These are phyloP conservation scores for Monopis laevigella DNA, from an alignment of 2,888 invertebrate genomes.

Conservation along the genomic window DNA sequence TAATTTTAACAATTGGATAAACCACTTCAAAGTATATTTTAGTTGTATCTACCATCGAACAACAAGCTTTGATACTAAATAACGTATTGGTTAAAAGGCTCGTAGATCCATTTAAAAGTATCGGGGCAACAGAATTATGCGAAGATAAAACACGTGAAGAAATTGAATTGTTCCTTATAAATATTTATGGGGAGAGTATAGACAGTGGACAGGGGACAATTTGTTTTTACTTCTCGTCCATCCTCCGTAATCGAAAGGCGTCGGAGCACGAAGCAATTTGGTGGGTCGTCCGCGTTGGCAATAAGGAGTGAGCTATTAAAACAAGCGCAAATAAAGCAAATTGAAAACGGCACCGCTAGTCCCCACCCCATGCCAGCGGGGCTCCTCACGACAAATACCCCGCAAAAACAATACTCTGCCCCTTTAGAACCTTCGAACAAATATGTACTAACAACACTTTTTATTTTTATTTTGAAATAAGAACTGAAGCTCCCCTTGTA, in stretches of 20 bases:
- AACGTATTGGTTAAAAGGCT: too few species aligned
- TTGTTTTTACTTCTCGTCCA: slow-evolving; percentile 14
- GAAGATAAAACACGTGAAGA: background rate
- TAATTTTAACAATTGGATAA: too few species aligned
- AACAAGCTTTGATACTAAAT: too few species aligned
- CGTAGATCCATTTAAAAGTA: too few species aligned
- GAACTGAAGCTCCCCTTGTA: too few species aligned
- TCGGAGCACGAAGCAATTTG: slow-evolving; percentile 63
- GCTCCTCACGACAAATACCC: slow-evolving; percentile 29
- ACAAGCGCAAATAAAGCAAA: slow-evolving; percentile 66
- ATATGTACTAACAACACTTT: too few species aligned
- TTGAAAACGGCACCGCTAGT: slow-evolving; percentile 57
- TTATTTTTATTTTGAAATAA: too few species aligned
- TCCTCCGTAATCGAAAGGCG: slow-evolving; percentile 58
- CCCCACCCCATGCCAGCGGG: slow-evolving; percentile 27
- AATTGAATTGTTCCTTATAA: background rate
- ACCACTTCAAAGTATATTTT: too few species aligned
- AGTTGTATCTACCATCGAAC: too few species aligned
- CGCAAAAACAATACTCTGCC: slow-evolving; percentile 40
- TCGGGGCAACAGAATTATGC: too few species aligned
- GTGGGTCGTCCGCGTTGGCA: slow-evolving; percentile 50
- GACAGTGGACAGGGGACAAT: slow-evolving; percentile 10
- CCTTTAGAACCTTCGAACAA: slow-evolving; percentile 3
- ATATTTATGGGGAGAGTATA: slow-evolving; percentile 11
- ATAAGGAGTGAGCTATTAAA: slow-evolving; percentile 64